Evolutionary conservation across 1,140 invertebrate genomes (phyloP).

Genomic region (Brevipalpus yothersi): DNA sequence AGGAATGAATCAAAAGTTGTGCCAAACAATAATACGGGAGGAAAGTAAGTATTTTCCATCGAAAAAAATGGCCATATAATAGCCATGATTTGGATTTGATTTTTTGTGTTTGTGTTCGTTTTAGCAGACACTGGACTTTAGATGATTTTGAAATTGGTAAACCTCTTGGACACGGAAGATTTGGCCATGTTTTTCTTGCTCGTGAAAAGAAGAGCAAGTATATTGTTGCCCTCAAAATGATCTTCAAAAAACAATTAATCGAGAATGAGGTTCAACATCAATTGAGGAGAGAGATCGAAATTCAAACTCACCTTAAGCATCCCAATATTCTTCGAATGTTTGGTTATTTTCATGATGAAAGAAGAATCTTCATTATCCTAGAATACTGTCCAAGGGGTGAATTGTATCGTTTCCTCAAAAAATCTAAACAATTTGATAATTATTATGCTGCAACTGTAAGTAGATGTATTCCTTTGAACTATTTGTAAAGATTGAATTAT

Average conservation of each 20-base stretch:
- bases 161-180: conserved; percentile 62
- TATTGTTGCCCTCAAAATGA: conserved; percentile 62
- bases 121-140: conserved; percentile 19
- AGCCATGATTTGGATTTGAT: too few species aligned
- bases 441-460: conserved; percentile 11
- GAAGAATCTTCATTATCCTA: conserved; percentile 63
- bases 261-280: conserved; percentile 49
- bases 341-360: conserved; percentile 75
- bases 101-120: too few species aligned
- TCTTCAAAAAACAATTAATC: conserved; percentile 59
- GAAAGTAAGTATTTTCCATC: too few species aligned
- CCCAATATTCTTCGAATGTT: conserved; percentile 61
- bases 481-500: too few species aligned
- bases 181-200: conserved; percentile 70
- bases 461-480: too few species aligned
- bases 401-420: too few species aligned
- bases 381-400: conserved; percentile 80
- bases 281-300: conserved; percentile 77
- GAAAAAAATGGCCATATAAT: too few species aligned
- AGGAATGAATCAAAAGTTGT: too few species aligned
- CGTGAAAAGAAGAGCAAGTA: conserved; percentile 56
- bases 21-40: too few species aligned
- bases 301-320: conserved; percentile 63
- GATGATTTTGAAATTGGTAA: conserved; percentile 62
- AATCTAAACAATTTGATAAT: too few species aligned